Evolutionary conservation across 2,113 vertebrate species (phyloP).

Genomic region (Nycticryphes semicollaris): DNA sequence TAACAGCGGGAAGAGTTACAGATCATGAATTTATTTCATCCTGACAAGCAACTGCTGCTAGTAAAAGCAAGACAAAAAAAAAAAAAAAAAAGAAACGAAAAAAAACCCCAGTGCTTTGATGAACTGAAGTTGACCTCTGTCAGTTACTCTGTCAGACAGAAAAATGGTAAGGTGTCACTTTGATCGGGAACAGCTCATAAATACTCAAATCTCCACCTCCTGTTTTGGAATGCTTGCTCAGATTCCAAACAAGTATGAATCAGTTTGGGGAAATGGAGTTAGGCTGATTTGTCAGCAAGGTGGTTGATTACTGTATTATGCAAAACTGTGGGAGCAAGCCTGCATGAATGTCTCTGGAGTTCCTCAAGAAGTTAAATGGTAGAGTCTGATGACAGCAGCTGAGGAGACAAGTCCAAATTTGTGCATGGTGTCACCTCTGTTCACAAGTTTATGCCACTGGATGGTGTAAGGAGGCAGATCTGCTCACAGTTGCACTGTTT

Average conservation of each 20-base stretch:
- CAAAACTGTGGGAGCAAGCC: not conserved
- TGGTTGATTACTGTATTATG: not conserved
- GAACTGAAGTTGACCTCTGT: not conserved
- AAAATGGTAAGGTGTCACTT: not conserved
- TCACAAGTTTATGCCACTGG: not conserved
- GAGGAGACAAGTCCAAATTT: not conserved
- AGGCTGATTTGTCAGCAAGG: not conserved
- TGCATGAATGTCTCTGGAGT: not conserved
- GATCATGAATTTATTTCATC: not conserved
- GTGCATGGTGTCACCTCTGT: not conserved
- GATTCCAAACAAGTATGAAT: not conserved
- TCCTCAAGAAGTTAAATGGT: not conserved
- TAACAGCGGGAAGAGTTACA: conserved; percentile 12
- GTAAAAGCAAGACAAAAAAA: not conserved
- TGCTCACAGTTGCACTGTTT: not conserved
- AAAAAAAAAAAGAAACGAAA: no score
- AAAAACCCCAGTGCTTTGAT: not conserved
- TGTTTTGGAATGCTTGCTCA: not conserved
- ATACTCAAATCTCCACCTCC: not conserved
- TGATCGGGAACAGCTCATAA: not conserved
- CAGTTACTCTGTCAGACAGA: not conserved
- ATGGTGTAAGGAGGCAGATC: not conserved
- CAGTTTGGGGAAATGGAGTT: not conserved
- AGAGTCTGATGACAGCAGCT: not conserved
- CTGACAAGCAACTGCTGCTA: not conserved